Evolutionary conservation across 2,113 vertebrate species (phyloP), one percentile per base, ranked within the genome.

Genomic region (Stomatorhinus ivindoensis): DNA sequence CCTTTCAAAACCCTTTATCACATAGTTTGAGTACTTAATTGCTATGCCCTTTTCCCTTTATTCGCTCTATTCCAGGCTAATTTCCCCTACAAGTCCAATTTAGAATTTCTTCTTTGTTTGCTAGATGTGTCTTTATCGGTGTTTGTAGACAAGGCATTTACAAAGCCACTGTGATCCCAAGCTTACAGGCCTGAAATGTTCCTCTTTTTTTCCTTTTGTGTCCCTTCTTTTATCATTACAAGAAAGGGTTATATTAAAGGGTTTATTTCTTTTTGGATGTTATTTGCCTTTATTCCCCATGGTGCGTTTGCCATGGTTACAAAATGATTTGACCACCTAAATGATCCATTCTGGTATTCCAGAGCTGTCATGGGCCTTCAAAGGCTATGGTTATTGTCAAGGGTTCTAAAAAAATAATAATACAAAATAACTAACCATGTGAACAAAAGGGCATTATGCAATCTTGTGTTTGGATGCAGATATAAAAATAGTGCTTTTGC

Each of bases 261-360:
- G 7, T 42, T 19, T 46, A 42, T 84, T 47, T 84, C 44, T 46
- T 47, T 47, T 47, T 47, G 42, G 24, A 42, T 84, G 44, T 84
- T 47, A 84, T 84, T 84, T 84, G 42, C 39, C 44, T 84, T 84
- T 84, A 44, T 84, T 84, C 82, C 17, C 82, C 44, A 24, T 24
- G 39, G 82, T 84, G 44, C 82, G 46, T 84, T 84, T 84, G 21
- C 44, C 82, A 84, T 84, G 42, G 82, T 84, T 84, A 86, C 48
- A 87, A 87, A 87, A 53, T 87, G 47, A 53, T 87, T 53, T 53
- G 27, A 87, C 85, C 85, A 35, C 85, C 85, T 4, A 39, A 87
- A 55, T 35, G 85, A 87, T 87, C 85, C 85, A 31, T 86, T 86
- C 11, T 87, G 47, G 50, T 53, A 51, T 86, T 53, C 47, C 48